phyloP scores from a whole-genome alignment of 2,888 invertebrate genomes.

The Chironomus riparius region DNA sequence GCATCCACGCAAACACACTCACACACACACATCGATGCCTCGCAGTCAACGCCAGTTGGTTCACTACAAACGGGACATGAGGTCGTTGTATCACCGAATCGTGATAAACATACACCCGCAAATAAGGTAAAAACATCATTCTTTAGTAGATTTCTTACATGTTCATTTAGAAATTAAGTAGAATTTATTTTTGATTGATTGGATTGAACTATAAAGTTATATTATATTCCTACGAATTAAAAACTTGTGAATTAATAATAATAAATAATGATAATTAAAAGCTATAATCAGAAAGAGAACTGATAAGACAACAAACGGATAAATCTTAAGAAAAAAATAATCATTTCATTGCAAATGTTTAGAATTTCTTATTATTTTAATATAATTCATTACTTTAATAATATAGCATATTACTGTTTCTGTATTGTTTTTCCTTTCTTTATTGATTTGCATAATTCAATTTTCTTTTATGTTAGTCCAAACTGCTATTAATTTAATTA shows the following conservation, averaged over 20 bases:
- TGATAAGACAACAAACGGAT: too few relatives aligned
- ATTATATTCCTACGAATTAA: background rate
- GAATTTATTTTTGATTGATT: background rate
- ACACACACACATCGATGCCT: slow-evolving; percentile 34
- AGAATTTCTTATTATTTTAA: background rate
- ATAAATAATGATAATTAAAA: background rate
- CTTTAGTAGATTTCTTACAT: background rate
- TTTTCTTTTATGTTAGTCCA: background rate
- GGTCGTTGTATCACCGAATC: slow-evolving; percentile 80
- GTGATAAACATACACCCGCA: slow-evolving; percentile 72
- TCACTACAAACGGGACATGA: slow-evolving; percentile 87
- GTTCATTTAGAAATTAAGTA: background rate
- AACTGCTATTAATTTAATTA: slow-evolving; percentile 3
- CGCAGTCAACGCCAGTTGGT: slow-evolving; percentile 86
- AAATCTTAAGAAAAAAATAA: too few relatives aligned
- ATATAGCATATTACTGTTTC: too few relatives aligned
- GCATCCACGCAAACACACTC: slow-evolving; percentile 54
- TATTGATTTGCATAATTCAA: background rate
- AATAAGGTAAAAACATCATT: slow-evolving; percentile 55
- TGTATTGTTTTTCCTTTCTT: background rate
- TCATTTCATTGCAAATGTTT: background rate
- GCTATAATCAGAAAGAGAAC: too few relatives aligned
- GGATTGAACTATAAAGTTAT: background rate
- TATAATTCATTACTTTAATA: background rate
- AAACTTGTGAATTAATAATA: background rate